Conservation (phyloP, 2,797 vertebrate genomes). For the Enteromius unitaeniatus region DNA sequence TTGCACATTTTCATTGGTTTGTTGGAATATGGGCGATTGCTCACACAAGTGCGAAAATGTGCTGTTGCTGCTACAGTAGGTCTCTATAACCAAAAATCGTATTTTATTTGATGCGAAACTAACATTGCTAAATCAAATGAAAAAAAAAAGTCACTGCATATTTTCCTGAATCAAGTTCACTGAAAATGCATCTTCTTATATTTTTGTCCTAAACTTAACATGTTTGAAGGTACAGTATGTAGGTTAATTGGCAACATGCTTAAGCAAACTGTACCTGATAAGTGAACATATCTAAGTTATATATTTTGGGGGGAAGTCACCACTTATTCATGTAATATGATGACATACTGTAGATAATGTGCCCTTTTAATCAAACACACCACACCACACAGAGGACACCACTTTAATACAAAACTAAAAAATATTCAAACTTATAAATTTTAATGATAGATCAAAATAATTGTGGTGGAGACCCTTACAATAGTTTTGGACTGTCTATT, state of each 20-base stretch:
- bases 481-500: neutral
- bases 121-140: neutral
- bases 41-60: neutral
- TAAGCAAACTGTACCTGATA: neutral
- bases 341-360: neutral
- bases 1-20: neutral
- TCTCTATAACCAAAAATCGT: neutral
- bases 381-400: too few relatives aligned
- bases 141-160: neutral
- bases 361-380: neutral
- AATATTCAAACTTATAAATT: neutral
- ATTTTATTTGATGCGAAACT: neutral
- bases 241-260: neutral
- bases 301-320: neutral
- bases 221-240: neutral
- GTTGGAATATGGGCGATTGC: neutral
- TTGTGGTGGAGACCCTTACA: neutral
- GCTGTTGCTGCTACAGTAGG: neutral
- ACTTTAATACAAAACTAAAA: neutral
- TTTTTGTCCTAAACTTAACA: neutral
- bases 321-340: neutral
- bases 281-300: neutral
- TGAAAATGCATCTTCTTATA: neutral
- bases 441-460: neutral
- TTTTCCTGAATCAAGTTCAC: neutral